A percentile compares a stretch with the other conserved stretches of the same genome.
Conservation (phyloP, 2,888 invertebrate genomes). For the Drosophila incognita region DNA sequence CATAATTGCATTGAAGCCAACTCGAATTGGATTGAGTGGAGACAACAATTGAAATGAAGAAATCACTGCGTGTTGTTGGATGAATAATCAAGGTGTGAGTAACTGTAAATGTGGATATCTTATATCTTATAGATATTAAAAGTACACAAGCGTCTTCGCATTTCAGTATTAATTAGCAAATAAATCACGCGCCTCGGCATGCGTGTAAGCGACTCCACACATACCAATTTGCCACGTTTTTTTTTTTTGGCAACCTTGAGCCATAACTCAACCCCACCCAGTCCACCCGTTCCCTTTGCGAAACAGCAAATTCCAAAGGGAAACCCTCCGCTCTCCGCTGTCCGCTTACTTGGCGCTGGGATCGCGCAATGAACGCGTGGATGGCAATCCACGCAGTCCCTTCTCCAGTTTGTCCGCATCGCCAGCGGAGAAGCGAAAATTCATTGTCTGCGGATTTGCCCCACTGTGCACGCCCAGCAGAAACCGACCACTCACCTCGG, state of each 20-base stretch:
- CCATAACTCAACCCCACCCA: background rate
- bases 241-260: constrained; percentile 21
- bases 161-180: constrained; percentile 78
- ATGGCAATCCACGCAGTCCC: constrained; percentile 87
- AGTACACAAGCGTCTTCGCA: constrained; percentile 78
- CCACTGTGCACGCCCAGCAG: constrained; percentile 55
- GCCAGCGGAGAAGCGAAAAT: constrained; percentile 89
- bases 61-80: constrained; percentile 7
- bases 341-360: constrained; percentile 60
- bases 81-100: constrained; percentile 32
- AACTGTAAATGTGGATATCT: constrained; percentile 52
- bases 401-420: constrained; percentile 88
- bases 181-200: constrained; percentile 66
- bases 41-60: background rate
- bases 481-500: constrained; percentile 52
- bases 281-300: background rate
- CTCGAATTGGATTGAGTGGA: background rate
- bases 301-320: constrained; percentile 5
- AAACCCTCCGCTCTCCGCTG: background rate
- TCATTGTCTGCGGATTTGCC: constrained; percentile 66
- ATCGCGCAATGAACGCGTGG: constrained; percentile 88
- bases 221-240: constrained; percentile 25
- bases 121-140: constrained; percentile 76
- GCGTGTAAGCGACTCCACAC: constrained; percentile 47
- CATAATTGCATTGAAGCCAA: background rate